Evolutionary conservation across 2,113 vertebrate genomes (phyloP).

Genomic region (Chaetura pelagica): DNA sequence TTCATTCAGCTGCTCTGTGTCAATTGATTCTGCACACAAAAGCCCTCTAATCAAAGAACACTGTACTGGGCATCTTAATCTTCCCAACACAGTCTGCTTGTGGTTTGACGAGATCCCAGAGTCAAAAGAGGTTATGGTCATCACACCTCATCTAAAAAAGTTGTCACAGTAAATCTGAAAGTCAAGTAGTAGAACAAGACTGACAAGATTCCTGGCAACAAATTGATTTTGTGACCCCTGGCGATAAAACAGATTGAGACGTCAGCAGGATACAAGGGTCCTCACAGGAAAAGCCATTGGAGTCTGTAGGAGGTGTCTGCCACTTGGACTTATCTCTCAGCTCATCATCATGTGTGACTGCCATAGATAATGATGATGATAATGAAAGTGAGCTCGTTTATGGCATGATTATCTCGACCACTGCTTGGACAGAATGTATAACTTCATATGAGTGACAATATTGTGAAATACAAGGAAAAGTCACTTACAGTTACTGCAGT

Average conservation of each 20-base stretch:
- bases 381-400: slow-evolving; percentile 49
- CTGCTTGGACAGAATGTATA: slow-evolving; percentile 24
- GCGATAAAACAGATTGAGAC: slow-evolving; percentile 60
- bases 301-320: slow-evolving; percentile 28
- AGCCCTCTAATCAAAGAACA: background rate
- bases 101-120: background rate
- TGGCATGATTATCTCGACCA: slow-evolving; percentile 41
- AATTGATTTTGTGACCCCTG: slow-evolving; percentile 66
- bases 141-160: slow-evolving; percentile 10
- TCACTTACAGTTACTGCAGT: background rate
- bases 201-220: slow-evolving; percentile 50
- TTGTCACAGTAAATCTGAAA: slow-evolving; percentile 49
- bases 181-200: slow-evolving; percentile 47
- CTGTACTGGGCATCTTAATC: background rate
- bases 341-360: background rate
- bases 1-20: background rate
- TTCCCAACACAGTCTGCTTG: background rate
- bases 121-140: background rate
- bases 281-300: background rate
- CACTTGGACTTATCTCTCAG: background rate
- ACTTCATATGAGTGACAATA: background rate
- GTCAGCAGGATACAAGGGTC: slow-evolving; percentile 46
- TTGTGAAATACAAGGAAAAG: slow-evolving; percentile 18
- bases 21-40: background rate
- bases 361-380: slow-evolving; percentile 33